phyloP scores from a whole-genome alignment of 2,113 vertebrate genomes.

The Malaclemys terrapin region DNA sequence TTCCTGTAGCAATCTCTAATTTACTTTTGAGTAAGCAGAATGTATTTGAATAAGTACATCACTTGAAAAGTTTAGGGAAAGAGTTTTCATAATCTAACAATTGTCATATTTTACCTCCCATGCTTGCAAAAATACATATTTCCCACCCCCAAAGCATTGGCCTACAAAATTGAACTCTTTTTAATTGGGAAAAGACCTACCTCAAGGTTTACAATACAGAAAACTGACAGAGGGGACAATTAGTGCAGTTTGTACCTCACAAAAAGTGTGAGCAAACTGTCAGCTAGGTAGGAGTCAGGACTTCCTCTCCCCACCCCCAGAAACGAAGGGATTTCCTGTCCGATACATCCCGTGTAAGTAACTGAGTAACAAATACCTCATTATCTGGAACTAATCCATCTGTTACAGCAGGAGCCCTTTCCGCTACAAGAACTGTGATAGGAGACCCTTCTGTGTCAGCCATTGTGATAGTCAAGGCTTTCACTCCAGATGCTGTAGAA shows the following conservation, averaged over 20 bases:
- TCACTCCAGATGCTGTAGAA: background rate
- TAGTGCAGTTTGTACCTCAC: background rate
- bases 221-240: background rate
- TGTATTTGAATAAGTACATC: background rate
- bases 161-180: background rate
- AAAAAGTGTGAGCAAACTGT: background rate
- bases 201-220: background rate
- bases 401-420: conserved; percentile 66
- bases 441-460: background rate
- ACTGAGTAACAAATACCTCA: conserved; percentile 81
- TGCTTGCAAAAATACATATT: background rate
- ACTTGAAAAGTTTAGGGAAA: background rate
- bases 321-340: conserved; percentile 18
- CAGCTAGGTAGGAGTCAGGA: background rate
- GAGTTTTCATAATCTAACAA: conserved; percentile 6
- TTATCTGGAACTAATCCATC: conserved; percentile 78
- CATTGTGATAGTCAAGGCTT: background rate
- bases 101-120: background rate
- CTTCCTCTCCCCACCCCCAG: conserved; percentile 36
- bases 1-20: conserved; percentile 46
- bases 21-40: conserved; percentile 39
- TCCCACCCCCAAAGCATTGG: no score
- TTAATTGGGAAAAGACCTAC: background rate
- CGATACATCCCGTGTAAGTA: background rate
- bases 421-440: background rate